Conservation (phyloP, 1,140 invertebrate species). For the Solenopsis invicta region DNA sequence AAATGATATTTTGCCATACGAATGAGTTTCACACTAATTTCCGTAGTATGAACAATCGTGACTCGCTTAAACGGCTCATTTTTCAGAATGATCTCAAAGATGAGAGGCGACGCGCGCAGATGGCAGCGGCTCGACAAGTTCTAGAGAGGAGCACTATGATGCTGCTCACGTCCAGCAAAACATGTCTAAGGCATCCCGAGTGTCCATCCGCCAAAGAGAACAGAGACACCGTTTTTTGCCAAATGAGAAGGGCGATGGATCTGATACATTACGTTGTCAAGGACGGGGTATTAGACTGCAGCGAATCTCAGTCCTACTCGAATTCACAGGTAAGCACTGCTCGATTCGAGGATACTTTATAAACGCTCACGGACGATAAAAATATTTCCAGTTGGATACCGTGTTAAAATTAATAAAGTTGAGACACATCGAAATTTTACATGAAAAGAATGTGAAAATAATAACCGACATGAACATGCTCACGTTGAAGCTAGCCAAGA, state of each 20-base stretch:
- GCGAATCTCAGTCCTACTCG: constrained; percentile 86
- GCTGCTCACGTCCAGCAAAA: constrained; percentile 98
- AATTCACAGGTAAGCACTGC: constrained; percentile 83
- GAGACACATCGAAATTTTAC: background rate
- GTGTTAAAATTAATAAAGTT: constrained; percentile 23
- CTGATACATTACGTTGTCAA: constrained; percentile 99
- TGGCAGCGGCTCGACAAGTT: constrained; percentile 97
- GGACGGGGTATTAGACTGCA: constrained; percentile 93
- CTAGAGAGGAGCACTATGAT: constrained; percentile 99
- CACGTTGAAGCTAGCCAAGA: constrained; percentile 11
- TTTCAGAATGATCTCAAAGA: constrained; percentile 96
- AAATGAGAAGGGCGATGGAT: constrained; percentile 98
- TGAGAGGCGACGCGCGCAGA: constrained; percentile 97
- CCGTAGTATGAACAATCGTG: background rate
- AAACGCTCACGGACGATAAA: background rate
- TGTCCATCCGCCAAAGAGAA: constrained; percentile 97
- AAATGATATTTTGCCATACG: background rate
- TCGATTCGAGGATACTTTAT: background rate
- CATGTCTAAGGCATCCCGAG: constrained; percentile 97
- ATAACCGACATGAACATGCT: background rate
- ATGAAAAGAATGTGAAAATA: constrained; percentile 19
- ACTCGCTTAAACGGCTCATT: constrained; percentile 10
- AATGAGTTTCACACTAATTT: background rate
- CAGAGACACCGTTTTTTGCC: constrained; percentile 98
- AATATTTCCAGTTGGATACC: background rate